Evolutionary conservation across 2,113 vertebrate genomes (phyloP), one percentile per base, ranked within the genome.

Genomic region (Plestiodon gilberti): DNA sequence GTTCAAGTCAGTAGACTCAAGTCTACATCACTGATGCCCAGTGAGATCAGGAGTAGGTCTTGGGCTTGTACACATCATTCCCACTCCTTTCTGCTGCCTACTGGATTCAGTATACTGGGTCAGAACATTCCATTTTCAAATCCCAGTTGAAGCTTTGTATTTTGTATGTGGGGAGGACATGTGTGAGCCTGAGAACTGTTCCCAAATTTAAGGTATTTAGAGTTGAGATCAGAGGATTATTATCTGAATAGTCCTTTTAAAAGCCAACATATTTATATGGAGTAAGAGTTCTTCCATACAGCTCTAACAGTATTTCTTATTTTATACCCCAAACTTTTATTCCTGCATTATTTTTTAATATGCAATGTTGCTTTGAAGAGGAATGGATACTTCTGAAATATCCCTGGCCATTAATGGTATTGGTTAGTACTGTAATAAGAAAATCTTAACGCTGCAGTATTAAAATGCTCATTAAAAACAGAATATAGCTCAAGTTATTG

Each of bases 271-370:
- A 35, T 35, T 88, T 84, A 81, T 85, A 35, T 86, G 64, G 67
- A 85, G 9, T 4, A 87, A 23, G 81, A 89, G 38, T 22, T 89
- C 87, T 11, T 25, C 40, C 52, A 25, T 83, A 70, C 79, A 89
- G 83, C 38, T 8, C 43, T 70, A 87, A 75, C 23, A 59, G 48
- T 7, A 28, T 85, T 20, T 30, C 82, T 79, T 33, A 81, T 69
- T 69, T 52, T 81, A n/a, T 69, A 2, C n/a, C 62, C 30, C 62
- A 65, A 20, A 22, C 30, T 67, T 43, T 30, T 59, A 30, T 78
- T 55, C 23, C 22, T 48, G 48, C 67, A 52, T 70, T 70, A 18
- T 67, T 61, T 83, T 71, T 73, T 61, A 83, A 40, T 11, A 64
- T 84, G 20, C n/a, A 48, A 25, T 52, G 6, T n/a, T n/a, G 18